Base-by-base conservation (phyloP, 2,888 invertebrate genomes). In the Mythimna albipuncta region DNA sequence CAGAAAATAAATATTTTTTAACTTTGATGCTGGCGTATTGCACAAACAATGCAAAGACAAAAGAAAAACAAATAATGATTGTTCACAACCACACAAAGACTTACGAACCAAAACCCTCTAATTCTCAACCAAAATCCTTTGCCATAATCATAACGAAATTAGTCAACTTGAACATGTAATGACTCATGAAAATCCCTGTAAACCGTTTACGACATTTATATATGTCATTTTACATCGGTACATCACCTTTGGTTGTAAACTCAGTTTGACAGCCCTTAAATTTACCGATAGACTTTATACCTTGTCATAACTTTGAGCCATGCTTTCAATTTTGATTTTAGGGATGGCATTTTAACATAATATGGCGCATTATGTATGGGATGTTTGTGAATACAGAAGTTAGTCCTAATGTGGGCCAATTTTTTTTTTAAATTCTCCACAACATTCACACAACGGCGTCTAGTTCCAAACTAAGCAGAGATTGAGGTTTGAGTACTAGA, bases 141-240 rank as follows among this genome's bases (percentile, higher is more conserved):
- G 41, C n/a, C n/a, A 68, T 70, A 75, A 82, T 66, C 64, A 64
- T 75, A 80, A 80, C 61, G 35, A 64, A 75, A 81, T 82, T 75
- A 71, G 83, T 81, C 50, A 74, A 54, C 71, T 69, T 35, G 35
- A 54, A 67, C 57, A 62, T 26, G 62, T 79, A 75, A 84, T 75
- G 61, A 65, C 55, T 70, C 69, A 76, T 57, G 61, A 69, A 80
- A 82, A 58, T 19, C 13, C 66, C 32, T 55, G 55, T 79, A 85
- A 84, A 84, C 68, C 68, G 77, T 85, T 81, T 79, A 85, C 72
- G 67, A 54, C 68, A 59, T 81, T 83, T 79, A 76, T 77, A 76
- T 77, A 72, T 52, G 71, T 11, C 59, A 63, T 76, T 84, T 75
- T 81, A 71, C 77, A 81, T 79, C 55, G 75, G 50, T 64, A 85